Base-by-base conservation (phyloP, 1,140 invertebrate genomes). In the Ips nitidus region DNA sequence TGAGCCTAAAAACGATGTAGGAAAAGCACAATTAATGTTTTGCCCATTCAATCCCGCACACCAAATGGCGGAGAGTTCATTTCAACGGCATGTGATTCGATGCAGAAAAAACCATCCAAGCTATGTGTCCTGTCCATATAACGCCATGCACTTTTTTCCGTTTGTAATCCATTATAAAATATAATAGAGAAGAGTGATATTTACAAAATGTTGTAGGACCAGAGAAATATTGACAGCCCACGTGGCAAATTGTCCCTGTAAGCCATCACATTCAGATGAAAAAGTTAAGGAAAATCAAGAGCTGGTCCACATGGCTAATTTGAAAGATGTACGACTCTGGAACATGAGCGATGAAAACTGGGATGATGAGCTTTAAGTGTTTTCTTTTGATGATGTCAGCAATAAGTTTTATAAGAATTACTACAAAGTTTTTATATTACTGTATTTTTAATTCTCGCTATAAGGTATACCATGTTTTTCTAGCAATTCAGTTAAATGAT, bases 41-140 rank as follows among this genome's bases (percentile, higher is more conserved):
- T 64, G 61, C 41, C 61, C 61, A 4, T 64, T 64, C 38, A 64
- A 64, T 64, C 22, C 6, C 22, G 6, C 52, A 64, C 61, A 64
- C 47, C 8, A 22, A 8, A 64, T 64, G 61, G 22, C 3, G 4
- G 45, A 64, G 40, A 64, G 50, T 41, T 64, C 61, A n/a, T 37
- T 64, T 36, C 61, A 64, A 41, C n/a, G 47, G 8, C 61, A 64
- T 39, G 22, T 64, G 3, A n/a, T 64, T 37, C 61, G 45, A 5
- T 64, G 61, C 36, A 64, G 43, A 50, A 38, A 6, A 36, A 64
- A 64, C 41, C 52, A 64, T 52, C 61, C 61, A 3, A 52, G 2
- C 41, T 64, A 53, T 55, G 47, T 64, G 2, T 52, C 47, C 8
- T 64, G 61, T 55, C 61, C 61, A 2, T 64, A 53, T 39, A 64